These are phyloP conservation scores for Cephus pulcher DNA, from an alignment of 2,888 invertebrate genomes.

Conservation along the genomic window DNA sequence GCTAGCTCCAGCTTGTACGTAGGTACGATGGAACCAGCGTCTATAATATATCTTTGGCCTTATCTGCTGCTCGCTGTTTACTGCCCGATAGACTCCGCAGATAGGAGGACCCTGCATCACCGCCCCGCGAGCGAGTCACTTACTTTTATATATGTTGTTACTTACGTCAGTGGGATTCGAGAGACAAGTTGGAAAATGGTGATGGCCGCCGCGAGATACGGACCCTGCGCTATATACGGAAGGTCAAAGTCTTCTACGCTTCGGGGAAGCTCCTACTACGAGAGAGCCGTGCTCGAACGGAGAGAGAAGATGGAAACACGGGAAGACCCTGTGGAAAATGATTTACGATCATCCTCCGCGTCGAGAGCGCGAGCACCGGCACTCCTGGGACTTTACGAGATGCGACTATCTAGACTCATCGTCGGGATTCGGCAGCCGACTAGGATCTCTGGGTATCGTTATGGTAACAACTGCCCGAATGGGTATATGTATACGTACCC, in stretches of 20 bases:
- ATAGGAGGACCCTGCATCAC: conserved; percentile 50
- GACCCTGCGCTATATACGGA: conserved; percentile 28
- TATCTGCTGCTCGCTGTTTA: conserved; percentile 66
- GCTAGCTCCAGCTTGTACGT: conserved; percentile 28
- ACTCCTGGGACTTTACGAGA: neutral
- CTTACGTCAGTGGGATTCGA: conserved; percentile 58
- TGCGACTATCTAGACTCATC: neutral
- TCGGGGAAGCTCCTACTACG: neutral
- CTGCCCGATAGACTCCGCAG: conserved; percentile 65
- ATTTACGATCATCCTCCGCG: conserved; percentile 48
- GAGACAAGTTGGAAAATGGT: conserved; percentile 61
- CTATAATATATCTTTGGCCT: conserved; percentile 64
- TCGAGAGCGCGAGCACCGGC: conserved; percentile 43
- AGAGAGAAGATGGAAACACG: neutral
- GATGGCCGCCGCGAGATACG: conserved; percentile 52
- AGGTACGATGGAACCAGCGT: conserved; percentile 52
- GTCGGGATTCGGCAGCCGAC: neutral
- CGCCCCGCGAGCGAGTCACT: conserved; percentile 44
- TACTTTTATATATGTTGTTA: conserved; percentile 62
- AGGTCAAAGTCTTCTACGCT: conserved; percentile 5
- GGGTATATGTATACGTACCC: neutral
- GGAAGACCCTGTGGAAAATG: conserved; percentile 10
- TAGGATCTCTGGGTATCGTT: neutral
- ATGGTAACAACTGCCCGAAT: neutral
- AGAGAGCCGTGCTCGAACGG: neutral